phyloP scores from a whole-genome alignment of 53 echinoderm and acorn worm genomes.

The Mesocentrotus franciscanus region DNA sequence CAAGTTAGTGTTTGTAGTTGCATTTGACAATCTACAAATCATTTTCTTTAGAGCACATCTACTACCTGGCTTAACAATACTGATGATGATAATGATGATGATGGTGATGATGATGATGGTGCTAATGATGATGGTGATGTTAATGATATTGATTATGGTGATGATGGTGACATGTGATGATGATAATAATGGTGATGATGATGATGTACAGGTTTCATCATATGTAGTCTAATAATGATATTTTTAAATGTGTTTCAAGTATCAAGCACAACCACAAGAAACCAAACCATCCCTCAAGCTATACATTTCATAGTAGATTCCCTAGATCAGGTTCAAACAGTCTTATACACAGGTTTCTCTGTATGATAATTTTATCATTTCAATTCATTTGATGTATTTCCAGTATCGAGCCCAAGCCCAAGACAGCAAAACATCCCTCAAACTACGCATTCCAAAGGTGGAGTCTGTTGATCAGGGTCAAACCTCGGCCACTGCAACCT shows the following conservation, averaged over 20 bases:
- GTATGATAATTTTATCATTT: not conserved
- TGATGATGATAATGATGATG: no score
- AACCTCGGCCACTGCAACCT: constrained; percentile 54
- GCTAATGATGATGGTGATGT: no score
- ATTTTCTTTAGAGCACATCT: no score
- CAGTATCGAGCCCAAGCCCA: constrained; percentile 76
- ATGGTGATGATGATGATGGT: no score
- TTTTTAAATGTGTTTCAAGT: not conserved
- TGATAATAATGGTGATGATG: not conserved
- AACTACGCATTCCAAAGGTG: constrained; percentile 72
- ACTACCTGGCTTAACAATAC: no score
- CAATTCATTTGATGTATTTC: not conserved
- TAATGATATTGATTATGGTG: not conserved
- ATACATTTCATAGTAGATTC: not conserved
- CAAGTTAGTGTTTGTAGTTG: no score
- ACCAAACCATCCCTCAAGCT: not conserved
- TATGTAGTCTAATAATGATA: not conserved
- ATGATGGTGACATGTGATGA: not conserved
- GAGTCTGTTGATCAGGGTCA: constrained; percentile 62
- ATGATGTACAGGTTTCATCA: no score
- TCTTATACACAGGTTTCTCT: not conserved
- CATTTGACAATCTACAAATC: no score
- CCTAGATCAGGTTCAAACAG: not conserved
- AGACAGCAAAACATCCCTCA: constrained; percentile 76
- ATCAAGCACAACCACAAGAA: not conserved